These are phyloP conservation scores for Sinocyclocheilus grahami DNA, from an alignment of 2,113 vertebrate species.

Conservation along the genomic window DNA sequence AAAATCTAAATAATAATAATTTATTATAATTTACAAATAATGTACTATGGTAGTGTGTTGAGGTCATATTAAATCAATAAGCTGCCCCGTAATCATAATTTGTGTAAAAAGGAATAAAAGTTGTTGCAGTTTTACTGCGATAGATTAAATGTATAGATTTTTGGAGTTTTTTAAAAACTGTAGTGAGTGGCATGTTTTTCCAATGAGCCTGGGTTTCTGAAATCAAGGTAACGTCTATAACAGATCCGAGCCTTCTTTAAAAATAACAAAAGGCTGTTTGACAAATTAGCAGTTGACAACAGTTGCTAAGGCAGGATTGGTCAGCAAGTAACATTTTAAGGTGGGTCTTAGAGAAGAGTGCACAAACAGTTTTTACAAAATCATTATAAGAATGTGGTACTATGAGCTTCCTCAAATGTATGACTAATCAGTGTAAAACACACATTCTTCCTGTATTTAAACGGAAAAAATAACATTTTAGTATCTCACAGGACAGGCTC, in stretches of 20 bases:
- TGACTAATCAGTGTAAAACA: conserved; percentile 44
- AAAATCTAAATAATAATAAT: background rate
- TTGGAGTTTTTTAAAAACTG: background rate
- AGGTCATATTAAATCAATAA: background rate
- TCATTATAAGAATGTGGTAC: conserved; percentile 15
- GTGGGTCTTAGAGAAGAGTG: background rate
- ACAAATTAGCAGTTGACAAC: background rate
- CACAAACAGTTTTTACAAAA: conserved; percentile 21
- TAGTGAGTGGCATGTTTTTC: background rate
- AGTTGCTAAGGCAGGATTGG: background rate
- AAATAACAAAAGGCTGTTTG: background rate
- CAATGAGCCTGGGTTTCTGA: background rate
- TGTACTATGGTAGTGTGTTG: background rate
- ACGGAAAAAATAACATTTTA: background rate
- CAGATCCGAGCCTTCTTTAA: background rate
- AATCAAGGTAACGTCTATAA: background rate
- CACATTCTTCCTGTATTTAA: conserved; percentile 48
- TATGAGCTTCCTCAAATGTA: conserved; percentile 50
- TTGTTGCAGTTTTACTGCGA: background rate
- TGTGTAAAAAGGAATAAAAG: background rate
- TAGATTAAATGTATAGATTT: background rate
- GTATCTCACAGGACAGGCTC: background rate
- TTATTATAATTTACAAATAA: background rate
- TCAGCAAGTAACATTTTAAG: background rate
- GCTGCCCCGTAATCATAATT: background rate